These are phyloP conservation scores for Phylloscopus trochiloides DNA, from an alignment of 2,113 vertebrate genomes.

Conservation along the genomic window DNA sequence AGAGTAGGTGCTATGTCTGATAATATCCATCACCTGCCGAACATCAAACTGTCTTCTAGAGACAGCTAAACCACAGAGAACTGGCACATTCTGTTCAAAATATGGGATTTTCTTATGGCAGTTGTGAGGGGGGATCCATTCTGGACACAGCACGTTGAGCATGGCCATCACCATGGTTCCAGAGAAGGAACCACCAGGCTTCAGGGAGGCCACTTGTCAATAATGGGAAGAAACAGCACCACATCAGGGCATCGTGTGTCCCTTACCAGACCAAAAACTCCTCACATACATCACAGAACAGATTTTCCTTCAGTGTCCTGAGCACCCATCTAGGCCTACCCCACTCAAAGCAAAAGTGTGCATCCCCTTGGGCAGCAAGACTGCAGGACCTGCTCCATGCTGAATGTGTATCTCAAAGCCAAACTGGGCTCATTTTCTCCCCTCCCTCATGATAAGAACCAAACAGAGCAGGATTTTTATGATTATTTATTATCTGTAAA, in stretches of 20 bases:
- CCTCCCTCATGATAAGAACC: neutral
- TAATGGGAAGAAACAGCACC: neutral
- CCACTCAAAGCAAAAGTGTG: neutral
- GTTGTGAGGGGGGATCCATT: fast-evolving
- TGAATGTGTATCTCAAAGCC: neutral
- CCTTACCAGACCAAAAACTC: neutral
- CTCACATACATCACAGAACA: fast-evolving
- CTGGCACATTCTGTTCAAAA: neutral
- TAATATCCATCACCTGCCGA: neutral
- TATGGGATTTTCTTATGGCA: neutral
- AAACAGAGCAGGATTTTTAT: slow-evolving; percentile 6
- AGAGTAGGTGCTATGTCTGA: neutral
- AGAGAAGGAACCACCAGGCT: neutral
- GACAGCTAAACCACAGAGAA: neutral
- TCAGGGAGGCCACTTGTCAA: neutral
- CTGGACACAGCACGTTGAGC: fast-evolving
- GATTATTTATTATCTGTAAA: slow-evolving; percentile 59
- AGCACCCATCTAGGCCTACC: neutral
- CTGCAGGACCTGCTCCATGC: neutral
- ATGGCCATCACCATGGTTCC: neutral
- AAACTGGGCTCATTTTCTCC: neutral
- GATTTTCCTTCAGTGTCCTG: neutral
- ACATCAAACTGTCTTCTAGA: neutral
- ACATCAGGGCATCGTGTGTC: fast-evolving
- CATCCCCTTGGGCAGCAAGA: neutral